These are phyloP conservation scores for Galago senegalensis DNA, from an alignment of 2,797 vertebrate species.

Conservation along the genomic window DNA sequence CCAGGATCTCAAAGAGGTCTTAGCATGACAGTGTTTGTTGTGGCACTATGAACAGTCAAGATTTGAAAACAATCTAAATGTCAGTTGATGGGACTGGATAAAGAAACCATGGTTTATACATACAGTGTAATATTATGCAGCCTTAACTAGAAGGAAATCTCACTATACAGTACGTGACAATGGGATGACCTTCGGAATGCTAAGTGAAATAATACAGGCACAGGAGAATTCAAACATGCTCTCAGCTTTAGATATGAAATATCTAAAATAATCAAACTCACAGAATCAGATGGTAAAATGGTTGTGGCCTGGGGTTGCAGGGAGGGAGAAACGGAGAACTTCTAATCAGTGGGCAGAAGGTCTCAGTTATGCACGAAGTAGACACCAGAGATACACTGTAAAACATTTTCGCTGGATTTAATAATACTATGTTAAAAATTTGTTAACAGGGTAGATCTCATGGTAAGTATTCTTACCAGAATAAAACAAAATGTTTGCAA, in stretches of 20 bases:
- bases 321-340: background rate
- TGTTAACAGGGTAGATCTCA: background rate
- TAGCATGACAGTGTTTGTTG: background rate
- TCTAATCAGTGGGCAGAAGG: background rate
- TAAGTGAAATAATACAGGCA: background rate
- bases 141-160: background rate
- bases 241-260: background rate
- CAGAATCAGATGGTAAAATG: background rate
- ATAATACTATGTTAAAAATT: background rate
- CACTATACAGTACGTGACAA: background rate
- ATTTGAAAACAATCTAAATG: background rate
- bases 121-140: background rate
- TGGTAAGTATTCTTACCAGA: background rate
- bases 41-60: background rate
- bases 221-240: background rate
- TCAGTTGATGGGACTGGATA: background rate
- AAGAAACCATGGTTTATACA: background rate
- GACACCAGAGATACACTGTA: background rate
- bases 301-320: background rate
- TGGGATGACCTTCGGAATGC: background rate
- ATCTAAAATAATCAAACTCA: background rate
- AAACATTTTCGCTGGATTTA: background rate
- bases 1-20: background rate
- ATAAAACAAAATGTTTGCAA: background rate
- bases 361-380: background rate